phyloP scores from a whole-genome alignment of 2,888 invertebrate species.

The Dicranocentrus wangi region DNA sequence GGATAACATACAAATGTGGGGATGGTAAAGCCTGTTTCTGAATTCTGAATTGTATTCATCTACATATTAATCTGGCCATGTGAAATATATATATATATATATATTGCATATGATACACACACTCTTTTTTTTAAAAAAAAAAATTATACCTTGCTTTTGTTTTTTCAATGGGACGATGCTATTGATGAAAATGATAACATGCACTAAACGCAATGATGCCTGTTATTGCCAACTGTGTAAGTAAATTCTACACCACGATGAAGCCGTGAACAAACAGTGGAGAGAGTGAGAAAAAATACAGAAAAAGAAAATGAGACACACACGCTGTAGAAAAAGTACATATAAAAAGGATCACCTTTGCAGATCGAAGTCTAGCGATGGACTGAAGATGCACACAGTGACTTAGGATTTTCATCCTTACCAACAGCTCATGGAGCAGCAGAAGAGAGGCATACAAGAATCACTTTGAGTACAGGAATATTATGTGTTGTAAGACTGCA shows the following conservation, averaged over 20 bases:
- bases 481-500: constrained; percentile 6
- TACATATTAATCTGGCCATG: too few relatives aligned
- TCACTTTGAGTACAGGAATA: neutral
- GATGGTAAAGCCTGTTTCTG: too few relatives aligned
- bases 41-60: too few relatives aligned
- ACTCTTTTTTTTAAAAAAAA: neutral
- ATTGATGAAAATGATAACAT: neutral
- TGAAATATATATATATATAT: too few relatives aligned
- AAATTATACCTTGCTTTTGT: neutral
- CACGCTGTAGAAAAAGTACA: constrained; percentile 1
- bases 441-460: neutral
- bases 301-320: neutral
- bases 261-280: constrained; percentile 22
- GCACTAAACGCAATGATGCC: constrained; percentile 1
- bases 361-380: constrained; percentile 71
- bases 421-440: neutral
- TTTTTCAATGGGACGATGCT: neutral
- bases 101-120: too few relatives aligned
- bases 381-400: constrained; percentile 63
- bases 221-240: constrained; percentile 11
- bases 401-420: constrained; percentile 14
- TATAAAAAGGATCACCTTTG: constrained; percentile 63
- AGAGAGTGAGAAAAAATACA: neutral
- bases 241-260: constrained; percentile 18
- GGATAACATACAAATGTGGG: too few relatives aligned